Evolutionary conservation across 2,113 vertebrate genomes (phyloP), one percentile per base, ranked within the genome.

Genomic region (Leptobrachium ailaonicum): DNA sequence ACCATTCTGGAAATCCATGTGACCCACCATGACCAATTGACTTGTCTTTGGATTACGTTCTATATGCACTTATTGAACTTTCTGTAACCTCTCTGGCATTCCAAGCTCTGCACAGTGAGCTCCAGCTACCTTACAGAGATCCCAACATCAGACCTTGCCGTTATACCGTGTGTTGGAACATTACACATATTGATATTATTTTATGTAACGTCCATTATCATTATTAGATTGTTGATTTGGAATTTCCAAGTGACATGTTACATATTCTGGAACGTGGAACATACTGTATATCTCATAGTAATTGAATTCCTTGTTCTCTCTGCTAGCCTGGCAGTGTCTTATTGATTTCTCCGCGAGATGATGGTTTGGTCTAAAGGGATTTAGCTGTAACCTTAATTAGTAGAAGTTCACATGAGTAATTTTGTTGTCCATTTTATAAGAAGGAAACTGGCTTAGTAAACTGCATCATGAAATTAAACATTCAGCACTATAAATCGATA

Each of bases 341-440:
- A 2, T 72, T 40, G 12, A n/a, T 3, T 10, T 79, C 43, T 60
- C 77, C 47, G 53, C 68, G 82, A 43, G 63, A 40, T 76, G 71
- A 78, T 1, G 54, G 62, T 41, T n/a, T 3, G 84, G 82, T 79
- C 58, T 77, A 66, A 85, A 82, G 45, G 56, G 60, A 11, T 64
- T 83, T 32, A 69, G 79, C 41, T 53, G 10, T 63, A 87, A 74
- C 41, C 0, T 2, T 63, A 80, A 79, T 73, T 78, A 76, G 32
- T 50, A 42, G 1, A 82, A 13, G 44, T 58, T 66, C 6, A 58
- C 2, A 74, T 74, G 82, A 70, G 11, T 80, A 75, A 82, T 85
- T 76, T 66, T 76, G 80, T 69, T 86, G 6, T 84, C 82, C 66
- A 82, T 56, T 80, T 67, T 77, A 76, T 14, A 14, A 53, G 20